These are phyloP conservation scores for Acrocephalus kingi DNA, from an alignment of 2,113 vertebrate species.

Conservation along the genomic window DNA sequence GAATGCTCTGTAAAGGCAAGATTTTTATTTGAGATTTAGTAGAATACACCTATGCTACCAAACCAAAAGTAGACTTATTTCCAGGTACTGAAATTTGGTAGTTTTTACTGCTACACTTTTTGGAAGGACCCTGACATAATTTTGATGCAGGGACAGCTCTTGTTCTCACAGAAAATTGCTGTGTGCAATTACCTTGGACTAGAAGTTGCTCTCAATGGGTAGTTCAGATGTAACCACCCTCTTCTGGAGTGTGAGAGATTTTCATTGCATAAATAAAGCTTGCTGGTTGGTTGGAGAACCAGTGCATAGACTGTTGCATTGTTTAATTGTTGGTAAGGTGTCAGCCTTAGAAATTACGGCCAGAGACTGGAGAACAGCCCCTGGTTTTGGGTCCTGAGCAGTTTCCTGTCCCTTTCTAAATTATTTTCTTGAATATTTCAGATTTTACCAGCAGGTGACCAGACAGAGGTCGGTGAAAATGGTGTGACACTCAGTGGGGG, in stretches of 20 bases:
- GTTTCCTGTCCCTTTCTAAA: background rate
- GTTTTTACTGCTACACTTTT: background rate
- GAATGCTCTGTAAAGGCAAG: background rate
- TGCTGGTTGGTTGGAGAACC: background rate
- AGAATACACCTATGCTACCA: background rate
- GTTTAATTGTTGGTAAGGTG: background rate
- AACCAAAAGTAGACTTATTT: background rate
- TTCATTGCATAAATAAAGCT: background rate
- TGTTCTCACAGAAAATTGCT: background rate
- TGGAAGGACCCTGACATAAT: background rate
- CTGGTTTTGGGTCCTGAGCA: background rate
- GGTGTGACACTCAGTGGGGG: constrained; percentile 95
- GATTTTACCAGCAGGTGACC: constrained; percentile 91
- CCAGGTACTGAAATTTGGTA: background rate
- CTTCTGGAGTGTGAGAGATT: background rate
- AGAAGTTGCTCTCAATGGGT: background rate
- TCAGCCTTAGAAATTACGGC: background rate
- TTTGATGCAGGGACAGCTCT: background rate
- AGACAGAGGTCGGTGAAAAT: constrained; percentile 94
- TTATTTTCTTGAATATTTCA: constrained; percentile 63
- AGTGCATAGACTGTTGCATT: background rate
- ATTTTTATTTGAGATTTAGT: background rate
- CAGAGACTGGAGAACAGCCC: background rate
- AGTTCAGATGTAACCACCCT: background rate
- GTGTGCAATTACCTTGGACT: background rate